These are phyloP conservation scores for Salminus brasiliensis DNA, from an alignment of 2,113 vertebrate genomes.

Conservation along the genomic window DNA sequence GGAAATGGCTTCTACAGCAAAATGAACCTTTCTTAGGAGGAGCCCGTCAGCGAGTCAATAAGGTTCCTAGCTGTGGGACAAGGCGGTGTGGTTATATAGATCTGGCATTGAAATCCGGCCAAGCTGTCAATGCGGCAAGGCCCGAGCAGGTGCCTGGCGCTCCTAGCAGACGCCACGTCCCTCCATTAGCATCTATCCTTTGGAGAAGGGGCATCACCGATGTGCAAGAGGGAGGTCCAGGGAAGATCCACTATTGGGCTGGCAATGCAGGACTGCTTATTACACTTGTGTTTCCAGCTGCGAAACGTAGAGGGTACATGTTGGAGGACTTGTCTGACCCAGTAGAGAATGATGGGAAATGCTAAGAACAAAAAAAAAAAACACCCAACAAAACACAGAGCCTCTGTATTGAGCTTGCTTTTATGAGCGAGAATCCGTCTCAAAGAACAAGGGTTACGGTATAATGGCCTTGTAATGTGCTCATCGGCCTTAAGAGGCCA, in stretches of 20 bases:
- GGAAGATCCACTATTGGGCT: slow-evolving; percentile 29
- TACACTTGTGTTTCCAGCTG: neutral
- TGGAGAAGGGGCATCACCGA: slow-evolving; percentile 7
- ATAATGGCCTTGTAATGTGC: no score
- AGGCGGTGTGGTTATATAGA: slow-evolving; percentile 40
- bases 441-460: slow-evolving; percentile 58
- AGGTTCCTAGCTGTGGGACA: slow-evolving; percentile 16
- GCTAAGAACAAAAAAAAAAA: slow-evolving; percentile 46
- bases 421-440: slow-evolving; percentile 71
- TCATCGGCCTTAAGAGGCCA: no score
- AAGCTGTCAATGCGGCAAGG: slow-evolving; percentile 45
- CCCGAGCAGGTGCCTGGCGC: slow-evolving; percentile 39
- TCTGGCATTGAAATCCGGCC: slow-evolving; percentile 50
- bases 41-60: slow-evolving; percentile 30
- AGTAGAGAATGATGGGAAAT: slow-evolving; percentile 27
- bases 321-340: slow-evolving; percentile 6
- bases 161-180: slow-evolving; percentile 19
- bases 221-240: slow-evolving; percentile 23
- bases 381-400: no score
- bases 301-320: neutral
- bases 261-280: slow-evolving; percentile 17
- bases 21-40: slow-evolving; percentile 33
- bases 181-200: slow-evolving; percentile 39
- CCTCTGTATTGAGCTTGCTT: slow-evolving; percentile 65
- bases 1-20: slow-evolving; percentile 34